These are phyloP conservation scores for Polyploca ridens DNA, from an alignment of 2,888 invertebrate species.

Conservation along the genomic window DNA sequence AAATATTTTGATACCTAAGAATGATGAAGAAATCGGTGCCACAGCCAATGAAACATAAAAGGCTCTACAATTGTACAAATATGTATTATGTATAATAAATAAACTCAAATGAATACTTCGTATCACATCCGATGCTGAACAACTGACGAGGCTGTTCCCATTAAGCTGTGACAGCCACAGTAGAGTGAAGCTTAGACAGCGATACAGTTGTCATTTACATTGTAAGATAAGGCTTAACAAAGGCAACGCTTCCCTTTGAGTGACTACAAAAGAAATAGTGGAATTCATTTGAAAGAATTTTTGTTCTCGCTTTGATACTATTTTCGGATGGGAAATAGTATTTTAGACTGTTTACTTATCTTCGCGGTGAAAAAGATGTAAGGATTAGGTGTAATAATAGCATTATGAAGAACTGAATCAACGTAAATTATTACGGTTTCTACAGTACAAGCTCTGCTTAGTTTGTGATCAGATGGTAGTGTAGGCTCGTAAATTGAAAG, in stretches of 20 bases:
- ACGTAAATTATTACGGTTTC: too few species aligned
- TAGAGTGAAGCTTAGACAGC: background rate
- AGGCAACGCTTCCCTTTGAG: background rate
- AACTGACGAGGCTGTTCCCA: background rate
- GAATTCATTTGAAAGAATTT: background rate
- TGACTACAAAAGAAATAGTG: constrained; percentile 3
- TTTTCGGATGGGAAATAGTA: background rate
- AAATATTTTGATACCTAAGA: too few species aligned
- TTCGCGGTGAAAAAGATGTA: too few species aligned
- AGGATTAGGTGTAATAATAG: too few species aligned
- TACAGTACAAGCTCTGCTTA: too few species aligned
- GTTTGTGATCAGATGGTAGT: too few species aligned
- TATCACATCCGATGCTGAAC: background rate
- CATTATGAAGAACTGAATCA: too few species aligned
- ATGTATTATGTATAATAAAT: background rate
- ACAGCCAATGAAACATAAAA: too few species aligned
- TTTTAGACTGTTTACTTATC: too few species aligned
- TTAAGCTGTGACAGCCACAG: constrained; percentile 6
- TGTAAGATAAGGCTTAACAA: background rate
- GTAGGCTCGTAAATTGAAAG: too few species aligned
- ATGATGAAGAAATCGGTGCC: too few species aligned
- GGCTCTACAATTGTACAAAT: background rate
- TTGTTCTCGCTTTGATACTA: background rate
- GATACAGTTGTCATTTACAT: constrained; percentile 4
- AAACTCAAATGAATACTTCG: background rate